Conservation (phyloP, 2,113 vertebrate genomes). For the Oncorhynchus masou region DNA sequence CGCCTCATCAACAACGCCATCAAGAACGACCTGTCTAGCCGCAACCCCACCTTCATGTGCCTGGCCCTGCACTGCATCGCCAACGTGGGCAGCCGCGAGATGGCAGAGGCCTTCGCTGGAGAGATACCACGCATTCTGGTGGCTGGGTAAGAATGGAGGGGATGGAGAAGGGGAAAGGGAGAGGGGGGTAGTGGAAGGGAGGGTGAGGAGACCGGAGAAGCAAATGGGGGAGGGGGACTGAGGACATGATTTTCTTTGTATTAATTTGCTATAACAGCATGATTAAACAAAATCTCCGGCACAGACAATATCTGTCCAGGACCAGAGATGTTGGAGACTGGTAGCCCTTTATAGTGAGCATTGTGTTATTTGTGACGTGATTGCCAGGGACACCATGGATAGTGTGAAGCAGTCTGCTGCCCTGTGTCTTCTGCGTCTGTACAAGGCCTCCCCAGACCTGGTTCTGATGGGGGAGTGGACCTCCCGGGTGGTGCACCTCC, state of each 20-base stretch:
- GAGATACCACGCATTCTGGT: slow-evolving; percentile 92
- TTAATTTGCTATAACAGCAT: too few species aligned
- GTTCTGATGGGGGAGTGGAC: slow-evolving; percentile 96
- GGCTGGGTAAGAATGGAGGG: slow-evolving; percentile 78
- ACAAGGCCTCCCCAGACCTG: slow-evolving; percentile 89
- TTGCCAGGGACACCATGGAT: slow-evolving; percentile 88
- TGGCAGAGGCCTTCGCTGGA: slow-evolving; percentile 90
- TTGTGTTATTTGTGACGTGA: neutral
- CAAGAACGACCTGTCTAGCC: slow-evolving; percentile 92
- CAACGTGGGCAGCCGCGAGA: slow-evolving; percentile 91
- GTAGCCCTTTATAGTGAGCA: too few species aligned
- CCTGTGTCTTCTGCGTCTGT: slow-evolving; percentile 86
- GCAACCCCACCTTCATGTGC: slow-evolving; percentile 96
- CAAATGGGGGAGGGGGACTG: neutral
- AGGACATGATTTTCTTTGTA: neutral
- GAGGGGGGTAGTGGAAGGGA: neutral
- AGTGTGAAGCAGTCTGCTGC: slow-evolving; percentile 92
- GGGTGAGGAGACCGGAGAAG: neutral
- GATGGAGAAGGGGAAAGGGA: too few species aligned
- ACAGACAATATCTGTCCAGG: too few species aligned
- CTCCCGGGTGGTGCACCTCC: slow-evolving; percentile 87
- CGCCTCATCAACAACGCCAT: slow-evolving; percentile 93
- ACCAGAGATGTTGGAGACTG: too few species aligned
- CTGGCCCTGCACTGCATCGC: slow-evolving; percentile 92
- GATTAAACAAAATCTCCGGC: too few species aligned